Conservation (phyloP, 2,797 vertebrate species). For the Pygocentrus nattereri region DNA sequence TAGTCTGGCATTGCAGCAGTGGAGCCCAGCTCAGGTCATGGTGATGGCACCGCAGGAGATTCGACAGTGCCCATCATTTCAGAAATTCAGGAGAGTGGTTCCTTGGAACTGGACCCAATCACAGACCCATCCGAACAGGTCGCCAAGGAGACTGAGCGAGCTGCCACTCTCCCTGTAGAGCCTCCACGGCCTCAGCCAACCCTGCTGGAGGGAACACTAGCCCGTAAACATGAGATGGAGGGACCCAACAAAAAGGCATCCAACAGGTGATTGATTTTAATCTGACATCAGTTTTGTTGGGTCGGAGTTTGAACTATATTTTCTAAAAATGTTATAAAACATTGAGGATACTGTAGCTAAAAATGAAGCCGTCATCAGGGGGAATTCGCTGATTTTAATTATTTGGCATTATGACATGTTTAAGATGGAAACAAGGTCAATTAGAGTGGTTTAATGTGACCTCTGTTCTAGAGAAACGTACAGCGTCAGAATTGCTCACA, state of each 20-base stretch:
- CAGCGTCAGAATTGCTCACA: too few relatives aligned
- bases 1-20: constrained; percentile 69
- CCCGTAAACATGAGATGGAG: constrained; percentile 92
- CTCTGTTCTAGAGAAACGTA: too few relatives aligned
- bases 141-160: constrained; percentile 76
- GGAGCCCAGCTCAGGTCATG: constrained; percentile 67
- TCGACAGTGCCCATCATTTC: constrained; percentile 64
- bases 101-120: constrained; percentile 73
- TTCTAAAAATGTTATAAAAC: not conserved
- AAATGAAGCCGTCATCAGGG: not conserved
- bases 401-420: too few relatives aligned
- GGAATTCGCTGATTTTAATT: too few relatives aligned
- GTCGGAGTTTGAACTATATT: not conserved
- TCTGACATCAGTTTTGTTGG: constrained; percentile 5
- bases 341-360: not conserved
- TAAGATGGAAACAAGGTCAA: too few relatives aligned
- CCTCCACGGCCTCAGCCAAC: constrained; percentile 66
- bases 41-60: constrained; percentile 69
- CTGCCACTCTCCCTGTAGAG: constrained; percentile 83
- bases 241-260: constrained; percentile 90
- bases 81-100: constrained; percentile 74
- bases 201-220: constrained; percentile 87
- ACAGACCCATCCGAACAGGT: constrained; percentile 53
- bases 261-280: constrained; percentile 81
- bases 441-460: too few relatives aligned